Evolutionary conservation across 2,113 vertebrate genomes (phyloP).

Genomic region (human): DNA sequence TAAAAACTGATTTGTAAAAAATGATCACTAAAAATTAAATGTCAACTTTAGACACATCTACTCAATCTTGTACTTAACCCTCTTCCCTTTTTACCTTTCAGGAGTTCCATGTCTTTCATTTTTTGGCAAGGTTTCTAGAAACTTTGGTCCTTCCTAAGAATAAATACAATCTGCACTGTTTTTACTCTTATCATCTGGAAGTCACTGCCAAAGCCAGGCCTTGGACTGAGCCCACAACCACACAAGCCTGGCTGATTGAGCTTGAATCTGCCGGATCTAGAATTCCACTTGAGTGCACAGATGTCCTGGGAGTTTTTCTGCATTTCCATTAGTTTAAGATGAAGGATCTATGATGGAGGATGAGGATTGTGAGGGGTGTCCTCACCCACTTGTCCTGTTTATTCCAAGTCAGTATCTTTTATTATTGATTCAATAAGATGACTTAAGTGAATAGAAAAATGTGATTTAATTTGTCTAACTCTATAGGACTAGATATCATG

Average conservation of each 20-base stretch:
- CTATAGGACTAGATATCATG: neutral
- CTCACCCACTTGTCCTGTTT: neutral
- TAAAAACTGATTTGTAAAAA: neutral
- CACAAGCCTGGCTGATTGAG: neutral
- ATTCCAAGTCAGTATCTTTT: neutral
- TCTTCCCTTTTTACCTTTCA: neutral
- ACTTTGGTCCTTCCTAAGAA: conserved; percentile 24
- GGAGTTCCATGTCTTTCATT: neutral
- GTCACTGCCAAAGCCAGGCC: neutral
- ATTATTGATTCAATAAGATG: neutral
- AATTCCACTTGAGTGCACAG: neutral
- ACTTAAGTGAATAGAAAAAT: neutral
- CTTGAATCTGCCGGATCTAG: neutral
- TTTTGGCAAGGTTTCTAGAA: neutral
- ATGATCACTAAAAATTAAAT: neutral
- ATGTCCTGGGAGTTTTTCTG: neutral
- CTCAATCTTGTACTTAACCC: neutral
- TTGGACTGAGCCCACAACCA: neutral
- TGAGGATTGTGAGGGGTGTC: neutral
- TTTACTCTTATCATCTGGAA: neutral
- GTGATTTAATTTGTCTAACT: neutral
- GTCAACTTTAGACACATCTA: neutral
- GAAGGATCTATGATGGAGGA: neutral
- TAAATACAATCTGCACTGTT: neutral
- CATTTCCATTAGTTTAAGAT: neutral